phyloP scores from a whole-genome alignment of 2,113 vertebrate species.

The Stictonetta naevosa region DNA sequence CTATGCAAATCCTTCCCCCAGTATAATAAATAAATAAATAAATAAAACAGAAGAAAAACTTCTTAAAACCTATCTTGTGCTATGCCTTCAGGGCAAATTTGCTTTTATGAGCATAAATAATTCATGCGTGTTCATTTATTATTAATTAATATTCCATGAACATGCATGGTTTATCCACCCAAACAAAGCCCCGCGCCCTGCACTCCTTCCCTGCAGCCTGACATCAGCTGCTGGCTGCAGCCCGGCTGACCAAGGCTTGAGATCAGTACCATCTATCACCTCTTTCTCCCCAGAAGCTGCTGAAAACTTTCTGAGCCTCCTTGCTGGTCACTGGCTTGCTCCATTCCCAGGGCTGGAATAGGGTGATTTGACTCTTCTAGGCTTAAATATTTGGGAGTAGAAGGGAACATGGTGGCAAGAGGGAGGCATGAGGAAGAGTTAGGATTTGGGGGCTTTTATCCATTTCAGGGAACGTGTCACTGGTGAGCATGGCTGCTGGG shows the following conservation, averaged over 20 bases:
- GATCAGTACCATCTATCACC: neutral
- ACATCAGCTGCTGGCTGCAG: neutral
- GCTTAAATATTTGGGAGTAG: neutral
- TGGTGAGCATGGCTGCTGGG: neutral
- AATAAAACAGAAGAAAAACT: neutral
- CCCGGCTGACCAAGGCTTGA: neutral
- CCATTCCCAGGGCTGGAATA: neutral
- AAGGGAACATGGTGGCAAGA: neutral
- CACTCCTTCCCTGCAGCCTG: neutral
- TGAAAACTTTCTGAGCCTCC: neutral
- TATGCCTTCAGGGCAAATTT: conserved; percentile 74
- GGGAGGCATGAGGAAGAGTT: neutral
- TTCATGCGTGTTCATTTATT: conserved; percentile 71
- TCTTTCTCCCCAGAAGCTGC: neutral
- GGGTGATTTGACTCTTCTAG: neutral
- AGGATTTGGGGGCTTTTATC: neutral
- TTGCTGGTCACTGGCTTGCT: neutral
- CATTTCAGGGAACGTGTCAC: neutral
- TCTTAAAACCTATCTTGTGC: conserved; percentile 54
- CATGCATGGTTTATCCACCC: conserved; percentile 72
- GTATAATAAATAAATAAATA: neutral
- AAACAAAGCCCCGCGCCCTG: conserved; percentile 47
- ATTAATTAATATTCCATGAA: conserved; percentile 77
- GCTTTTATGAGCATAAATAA: conserved; percentile 76
- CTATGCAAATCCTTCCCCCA: conserved; percentile 8